Evolutionary conservation across 1,140 invertebrate genomes (phyloP).

Genomic region (Nebria ingens): DNA sequence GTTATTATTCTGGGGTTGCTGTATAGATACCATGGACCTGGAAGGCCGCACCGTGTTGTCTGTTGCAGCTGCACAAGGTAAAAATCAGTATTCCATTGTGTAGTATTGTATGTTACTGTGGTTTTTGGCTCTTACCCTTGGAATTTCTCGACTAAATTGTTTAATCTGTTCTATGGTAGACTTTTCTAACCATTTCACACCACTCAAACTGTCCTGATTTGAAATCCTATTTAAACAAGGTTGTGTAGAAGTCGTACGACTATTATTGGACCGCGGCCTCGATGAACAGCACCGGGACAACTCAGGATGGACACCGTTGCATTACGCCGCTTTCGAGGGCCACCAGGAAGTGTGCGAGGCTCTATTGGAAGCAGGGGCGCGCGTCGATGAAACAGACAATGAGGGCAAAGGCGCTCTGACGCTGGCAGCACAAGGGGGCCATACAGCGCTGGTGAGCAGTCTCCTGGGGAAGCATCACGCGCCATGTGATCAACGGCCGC

Average conservation of each 20-base stretch:
- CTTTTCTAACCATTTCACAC: too few relatives aligned
- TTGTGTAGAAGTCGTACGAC: conserved; percentile 71
- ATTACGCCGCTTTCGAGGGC: conserved; percentile 84
- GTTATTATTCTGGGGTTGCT: conserved; percentile 79
- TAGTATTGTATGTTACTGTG: too few relatives aligned
- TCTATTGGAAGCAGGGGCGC: conserved; percentile 81
- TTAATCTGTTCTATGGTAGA: too few relatives aligned
- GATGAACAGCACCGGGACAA: conserved; percentile 87
- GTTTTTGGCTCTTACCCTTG: too few relatives aligned
- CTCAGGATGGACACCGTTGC: conserved; percentile 87
- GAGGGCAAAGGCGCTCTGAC: conserved; percentile 87
- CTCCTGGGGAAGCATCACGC: conserved; percentile 65
- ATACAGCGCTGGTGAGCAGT: conserved; percentile 55
- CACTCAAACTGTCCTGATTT: too few relatives aligned
- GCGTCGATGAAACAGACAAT: conserved; percentile 85
- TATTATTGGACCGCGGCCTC: conserved; percentile 77
- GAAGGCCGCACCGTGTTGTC: conserved; percentile 84
- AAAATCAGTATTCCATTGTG: neutral
- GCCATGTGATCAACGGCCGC: conserved; percentile 77
- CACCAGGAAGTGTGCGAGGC: conserved; percentile 80
- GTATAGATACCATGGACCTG: conserved; percentile 79
- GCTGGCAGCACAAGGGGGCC: conserved; percentile 82
- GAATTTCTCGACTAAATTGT: too few relatives aligned
- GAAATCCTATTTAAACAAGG: too few relatives aligned
- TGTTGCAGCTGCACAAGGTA: conserved; percentile 78